phyloP scores from a whole-genome alignment of 2,113 vertebrate genomes.

The Apteryx owenii region DNA sequence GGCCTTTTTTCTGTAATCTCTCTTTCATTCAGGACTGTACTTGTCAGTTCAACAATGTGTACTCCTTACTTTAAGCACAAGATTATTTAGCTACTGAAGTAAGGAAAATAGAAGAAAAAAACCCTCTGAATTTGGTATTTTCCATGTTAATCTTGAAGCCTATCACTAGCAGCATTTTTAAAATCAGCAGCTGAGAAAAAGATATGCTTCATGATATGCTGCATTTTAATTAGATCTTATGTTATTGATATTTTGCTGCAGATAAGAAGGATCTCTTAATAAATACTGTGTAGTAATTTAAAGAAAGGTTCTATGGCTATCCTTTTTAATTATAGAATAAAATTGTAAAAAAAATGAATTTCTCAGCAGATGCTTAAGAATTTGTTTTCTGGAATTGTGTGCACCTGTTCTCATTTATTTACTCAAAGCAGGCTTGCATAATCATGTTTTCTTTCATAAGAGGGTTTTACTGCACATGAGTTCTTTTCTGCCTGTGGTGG shows the following conservation, averaged over 20 bases:
- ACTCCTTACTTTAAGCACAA: not conserved
- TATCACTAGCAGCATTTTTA: not conserved
- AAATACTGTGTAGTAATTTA: not conserved
- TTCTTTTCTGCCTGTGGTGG: not conserved
- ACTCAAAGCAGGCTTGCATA: not conserved
- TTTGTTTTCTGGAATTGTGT: not conserved
- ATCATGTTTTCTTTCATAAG: not conserved
- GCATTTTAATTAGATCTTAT: not conserved
- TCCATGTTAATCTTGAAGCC: not conserved
- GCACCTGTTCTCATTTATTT: not conserved
- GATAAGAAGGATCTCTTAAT: not conserved
- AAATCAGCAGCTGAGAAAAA: not conserved
- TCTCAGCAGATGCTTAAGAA: not conserved
- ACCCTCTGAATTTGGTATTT: not conserved
- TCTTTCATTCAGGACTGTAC: not conserved
- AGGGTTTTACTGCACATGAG: not conserved
- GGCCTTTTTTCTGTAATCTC: not conserved
- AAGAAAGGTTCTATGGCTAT: not conserved
- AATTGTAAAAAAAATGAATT: not conserved
- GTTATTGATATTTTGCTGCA: not conserved
- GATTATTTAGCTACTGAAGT: not conserved
- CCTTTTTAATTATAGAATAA: not conserved
- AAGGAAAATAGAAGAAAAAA: not conserved
- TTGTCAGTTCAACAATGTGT: not conserved
- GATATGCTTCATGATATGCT: not conserved